Base-by-base conservation (phyloP, 2,888 invertebrate genomes). In the Trissonchulus latispiculum region DNA sequence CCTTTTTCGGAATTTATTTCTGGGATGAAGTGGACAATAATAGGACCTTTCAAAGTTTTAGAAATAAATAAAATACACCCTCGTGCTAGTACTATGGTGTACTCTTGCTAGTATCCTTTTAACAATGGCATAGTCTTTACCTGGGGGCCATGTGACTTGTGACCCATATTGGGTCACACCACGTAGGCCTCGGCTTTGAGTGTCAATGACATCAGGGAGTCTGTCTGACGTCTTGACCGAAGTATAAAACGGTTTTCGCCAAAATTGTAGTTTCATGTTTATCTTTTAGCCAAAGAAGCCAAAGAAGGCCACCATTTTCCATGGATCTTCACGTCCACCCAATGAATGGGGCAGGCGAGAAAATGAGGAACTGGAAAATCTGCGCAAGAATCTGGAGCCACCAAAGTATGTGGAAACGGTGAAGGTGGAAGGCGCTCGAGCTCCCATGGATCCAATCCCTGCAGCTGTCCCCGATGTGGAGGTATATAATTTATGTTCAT, bases 321-420 rank as follows among this genome's bases (percentile, higher is more conserved):
- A 77, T 72, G 81, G 81, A 75, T 78, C 79, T 70, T 79, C 78
- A 75, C 78, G 81, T 61, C 81, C 81, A 62, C 81, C 81, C 69
- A 74, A 78, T 62, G 81, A 82, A 72, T 82, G 82, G 82, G 82
- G 82, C 72, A 78, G 82, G 71, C 81, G 80, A 75, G 80, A 80
- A 70, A 79, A 80, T 69, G 82, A 82, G 69, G 82, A 82, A 74
- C 76, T 82, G 62, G 82, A 82, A 75, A 77, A 79, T 74, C 76
- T 82, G 71, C 76, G 81, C n/a, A 71, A 71, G 33, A 73, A 79
- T 76, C 76, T 81, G 33, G 81, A 81, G 76, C 80, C 80, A 33
- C 81, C 81, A 71, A 81, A 81, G 77, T 82, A 82, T 76, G 77
- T 78, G 18, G 82, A 82, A 76, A 79, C 79, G 74, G 82, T 80